A percentile compares a stretch with the other conserved stretches of the same genome.
Evolutionary conservation across 2,888 invertebrate genomes (phyloP).

Genomic region (Crossocerus cetratus): DNA sequence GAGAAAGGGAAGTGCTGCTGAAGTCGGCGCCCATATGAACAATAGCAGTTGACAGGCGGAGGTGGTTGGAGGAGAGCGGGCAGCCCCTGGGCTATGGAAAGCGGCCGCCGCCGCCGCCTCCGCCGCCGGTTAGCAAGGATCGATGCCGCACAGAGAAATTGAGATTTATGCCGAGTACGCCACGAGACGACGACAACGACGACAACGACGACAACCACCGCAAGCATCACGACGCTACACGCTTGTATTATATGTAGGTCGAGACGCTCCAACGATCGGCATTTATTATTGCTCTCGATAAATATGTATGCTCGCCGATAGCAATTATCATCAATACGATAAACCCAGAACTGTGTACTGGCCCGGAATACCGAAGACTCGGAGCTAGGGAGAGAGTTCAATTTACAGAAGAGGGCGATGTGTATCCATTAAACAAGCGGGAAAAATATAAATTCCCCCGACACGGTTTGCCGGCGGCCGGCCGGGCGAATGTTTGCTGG

Average conservation of each 20-base stretch:
- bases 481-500: not conserved
- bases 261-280: conserved; percentile 7
- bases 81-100: conserved; percentile 12
- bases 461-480: not conserved
- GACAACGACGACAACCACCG: not conserved
- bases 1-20: conserved; percentile 1
- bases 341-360: not conserved
- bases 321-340: conserved; percentile 30
- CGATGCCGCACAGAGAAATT: conserved; percentile 38
- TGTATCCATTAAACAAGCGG: conserved; percentile 14
- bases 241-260: conserved; percentile 27
- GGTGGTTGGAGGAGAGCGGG: conserved; percentile 3
- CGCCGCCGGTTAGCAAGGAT: conserved; percentile 7
- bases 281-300: conserved; percentile 21
- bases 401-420: conserved; percentile 21
- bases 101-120: conserved; percentile 14
- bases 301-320: conserved; percentile 17
- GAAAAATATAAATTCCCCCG: conserved; percentile 11
- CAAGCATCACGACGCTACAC: not conserved
- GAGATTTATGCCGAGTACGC: conserved; percentile 46
- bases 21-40: conserved; percentile 14
- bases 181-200: conserved; percentile 8
- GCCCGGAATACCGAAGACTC: not conserved
- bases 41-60: conserved; percentile 33
- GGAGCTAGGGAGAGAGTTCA: not conserved